Percentiles rank a stretch among this genome's conserved stretches.
Conservation (phyloP, 2,797 vertebrate species). For the Tinamus major region DNA sequence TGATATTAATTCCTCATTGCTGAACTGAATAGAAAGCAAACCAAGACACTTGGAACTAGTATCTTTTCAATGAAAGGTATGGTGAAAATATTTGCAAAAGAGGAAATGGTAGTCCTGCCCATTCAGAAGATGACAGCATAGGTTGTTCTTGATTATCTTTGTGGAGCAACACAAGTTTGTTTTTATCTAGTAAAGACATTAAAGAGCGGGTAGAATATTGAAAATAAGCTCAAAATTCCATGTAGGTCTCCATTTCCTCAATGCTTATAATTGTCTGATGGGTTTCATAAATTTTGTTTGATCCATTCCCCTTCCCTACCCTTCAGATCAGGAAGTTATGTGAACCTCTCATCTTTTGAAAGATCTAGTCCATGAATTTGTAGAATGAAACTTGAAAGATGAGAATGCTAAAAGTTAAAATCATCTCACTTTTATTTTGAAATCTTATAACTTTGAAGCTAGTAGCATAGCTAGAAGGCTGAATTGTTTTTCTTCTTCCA, state of each 20-base stretch:
- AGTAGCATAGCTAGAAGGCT: not conserved
- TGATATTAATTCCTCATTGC: not conserved
- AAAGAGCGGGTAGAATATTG: not conserved
- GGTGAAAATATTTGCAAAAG: not conserved
- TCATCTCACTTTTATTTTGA: not conserved
- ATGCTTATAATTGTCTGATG: not conserved
- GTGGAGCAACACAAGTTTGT: not conserved
- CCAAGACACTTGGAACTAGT: not conserved
- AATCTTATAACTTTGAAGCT: not conserved
- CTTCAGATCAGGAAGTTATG: not conserved
- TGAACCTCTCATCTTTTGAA: not conserved
- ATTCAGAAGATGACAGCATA: not conserved
- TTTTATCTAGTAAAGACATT: not conserved
- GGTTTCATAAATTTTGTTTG: not conserved
- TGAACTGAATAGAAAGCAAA: conserved; percentile 6
- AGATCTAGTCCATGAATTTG: not conserved
- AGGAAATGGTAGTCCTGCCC: not conserved
- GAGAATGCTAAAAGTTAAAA: not conserved
- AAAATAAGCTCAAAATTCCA: not conserved
- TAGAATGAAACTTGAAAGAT: not conserved
- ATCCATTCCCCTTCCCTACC: not conserved
- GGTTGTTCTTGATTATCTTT: not conserved
- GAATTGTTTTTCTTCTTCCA: not conserved
- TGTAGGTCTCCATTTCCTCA: not conserved
- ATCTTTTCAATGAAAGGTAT: not conserved